phyloP scores from a whole-genome alignment of 2,113 vertebrate species.

The Oreochromis aureus region DNA sequence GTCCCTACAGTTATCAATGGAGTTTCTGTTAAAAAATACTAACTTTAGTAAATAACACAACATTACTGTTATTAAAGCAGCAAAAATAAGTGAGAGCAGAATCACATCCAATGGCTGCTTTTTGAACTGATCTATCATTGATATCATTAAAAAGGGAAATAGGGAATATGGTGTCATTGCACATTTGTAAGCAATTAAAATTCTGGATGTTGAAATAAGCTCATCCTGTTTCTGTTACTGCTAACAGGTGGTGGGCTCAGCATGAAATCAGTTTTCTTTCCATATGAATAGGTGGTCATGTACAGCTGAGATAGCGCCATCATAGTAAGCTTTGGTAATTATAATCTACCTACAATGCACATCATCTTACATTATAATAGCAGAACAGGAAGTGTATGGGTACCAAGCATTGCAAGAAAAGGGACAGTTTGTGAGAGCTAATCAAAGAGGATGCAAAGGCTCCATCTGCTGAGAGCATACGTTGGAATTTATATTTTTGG shows the following conservation, averaged over 20 bases:
- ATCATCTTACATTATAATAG: not conserved
- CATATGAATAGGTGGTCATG: not conserved
- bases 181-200: slow-evolving; percentile 18
- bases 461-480: slow-evolving; percentile 35
- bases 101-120: not conserved
- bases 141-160: not conserved
- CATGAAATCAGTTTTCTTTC: slow-evolving; percentile 6
- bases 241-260: slow-evolving; percentile 3
- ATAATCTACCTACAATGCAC: not conserved
- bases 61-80: not conserved
- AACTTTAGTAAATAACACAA: not conserved
- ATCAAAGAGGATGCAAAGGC: slow-evolving; percentile 21
- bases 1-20: not conserved
- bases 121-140: not conserved
- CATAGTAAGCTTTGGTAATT: not conserved
- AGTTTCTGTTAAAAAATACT: not conserved
- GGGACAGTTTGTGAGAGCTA: not conserved
- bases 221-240: slow-evolving; percentile 11
- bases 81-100: not conserved
- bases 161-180: not conserved
- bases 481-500: not conserved
- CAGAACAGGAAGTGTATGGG: not conserved
- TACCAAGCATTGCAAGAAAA: not conserved
- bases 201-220: not conserved
- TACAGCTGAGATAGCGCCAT: not conserved